Evolutionary conservation across 2,797 vertebrate genomes (phyloP), one percentile per base, ranked within the genome.

Genomic region (Sitta carolinensis): DNA sequence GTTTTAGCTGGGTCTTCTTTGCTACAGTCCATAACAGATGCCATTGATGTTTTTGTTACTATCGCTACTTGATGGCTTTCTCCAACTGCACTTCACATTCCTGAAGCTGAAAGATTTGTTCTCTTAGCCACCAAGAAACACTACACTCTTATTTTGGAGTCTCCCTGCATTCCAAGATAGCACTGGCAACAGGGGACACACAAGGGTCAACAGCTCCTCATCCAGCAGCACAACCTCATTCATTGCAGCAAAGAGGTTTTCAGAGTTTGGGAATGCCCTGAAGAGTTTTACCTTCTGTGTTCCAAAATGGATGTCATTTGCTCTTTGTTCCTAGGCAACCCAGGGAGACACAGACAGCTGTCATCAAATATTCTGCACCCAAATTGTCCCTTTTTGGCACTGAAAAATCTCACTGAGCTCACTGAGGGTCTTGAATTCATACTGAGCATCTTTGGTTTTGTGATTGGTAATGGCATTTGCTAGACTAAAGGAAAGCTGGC

Each of bases 81-180:
- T 95, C 63, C 77, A 96, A 87, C 74, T 0, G 2, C 96, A 96
- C 94, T 96, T 96, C 95, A 97, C 95, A 96, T 96, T 96, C 96
- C 94, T 97, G 91, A 95, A 95, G 94, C 89, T 69, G 74, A 91
- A 96, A 91, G 91, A 93, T 96, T 93, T 95, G 95, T 95, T 96
- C 94, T 96, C 91, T 86, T 94, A 91, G 70, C 95, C 96, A 95
- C 85, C 5, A 11, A 94, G 95, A 94, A 97, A 94, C 95, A 94
- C 87, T 96, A 79, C 91, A 86, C 91, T 90, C 83, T 95, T 94
- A 91, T 94, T 96, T 94, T 92, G 95, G 94, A 94, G 85, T 81
- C 95, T 89, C 84, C 86, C 55, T 93, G 91, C 91, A 96, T 97
- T 97, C 96, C 95, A 94, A 95, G 95, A 96, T 90, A 94, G 93